Conservation (phyloP, 2,113 vertebrate species). For the Rhinolophus ferrumequinum region DNA sequence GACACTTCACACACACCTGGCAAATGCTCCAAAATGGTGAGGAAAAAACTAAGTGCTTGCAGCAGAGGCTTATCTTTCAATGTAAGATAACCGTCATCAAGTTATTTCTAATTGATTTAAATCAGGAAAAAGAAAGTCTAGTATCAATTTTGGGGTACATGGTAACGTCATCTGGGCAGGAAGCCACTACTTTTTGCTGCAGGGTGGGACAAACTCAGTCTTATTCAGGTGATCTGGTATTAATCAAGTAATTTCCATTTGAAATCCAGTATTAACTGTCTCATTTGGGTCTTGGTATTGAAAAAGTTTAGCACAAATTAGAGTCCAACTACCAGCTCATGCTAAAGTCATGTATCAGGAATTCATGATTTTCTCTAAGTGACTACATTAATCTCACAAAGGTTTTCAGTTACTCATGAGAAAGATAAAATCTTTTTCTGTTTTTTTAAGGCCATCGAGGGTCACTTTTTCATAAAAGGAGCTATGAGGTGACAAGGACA, state of each 20-base stretch:
- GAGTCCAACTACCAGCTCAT: conserved; percentile 42
- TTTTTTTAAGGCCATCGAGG: not conserved
- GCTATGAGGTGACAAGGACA: not conserved
- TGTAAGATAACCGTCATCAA: not conserved
- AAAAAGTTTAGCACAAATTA: conserved; percentile 14
- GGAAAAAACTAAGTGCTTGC: conserved; percentile 27
- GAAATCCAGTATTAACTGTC: not conserved
- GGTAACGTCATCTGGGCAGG: not conserved
- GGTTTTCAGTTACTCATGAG: conserved; percentile 9
- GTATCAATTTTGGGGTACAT: not conserved
- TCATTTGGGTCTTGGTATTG: not conserved
- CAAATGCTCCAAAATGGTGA: conserved; percentile 53
- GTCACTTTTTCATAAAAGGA: conserved; percentile 18
- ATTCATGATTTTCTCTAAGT: conserved; percentile 49
- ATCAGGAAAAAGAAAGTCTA: conserved; percentile 8
- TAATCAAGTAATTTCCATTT: conserved; percentile 28
- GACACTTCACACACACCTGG: not conserved
- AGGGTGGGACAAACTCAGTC: not conserved
- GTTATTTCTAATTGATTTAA: conserved; percentile 43
- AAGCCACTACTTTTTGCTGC: not conserved
- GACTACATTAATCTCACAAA: conserved; percentile 7
- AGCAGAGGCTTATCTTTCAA: conserved; percentile 42
- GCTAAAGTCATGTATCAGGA: conserved; percentile 21
- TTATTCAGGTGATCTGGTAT: conserved; percentile 7
- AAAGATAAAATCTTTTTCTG: conserved; percentile 37